phyloP scores from a whole-genome alignment of 1,140 invertebrate genomes.

The Drosophila suzukii region DNA sequence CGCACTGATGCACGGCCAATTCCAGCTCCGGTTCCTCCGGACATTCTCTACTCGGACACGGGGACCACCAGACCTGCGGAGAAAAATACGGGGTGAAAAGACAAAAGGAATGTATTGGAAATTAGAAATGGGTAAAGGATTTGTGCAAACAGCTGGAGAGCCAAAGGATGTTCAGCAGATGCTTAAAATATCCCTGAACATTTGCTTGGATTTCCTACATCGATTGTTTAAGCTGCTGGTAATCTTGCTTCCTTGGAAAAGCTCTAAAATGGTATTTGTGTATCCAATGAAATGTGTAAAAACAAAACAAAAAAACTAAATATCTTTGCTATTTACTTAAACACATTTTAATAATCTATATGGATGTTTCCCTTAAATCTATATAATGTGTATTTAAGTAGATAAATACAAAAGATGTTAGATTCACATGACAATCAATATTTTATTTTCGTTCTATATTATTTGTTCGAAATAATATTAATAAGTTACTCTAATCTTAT shows the following conservation, averaged over 20 bases:
- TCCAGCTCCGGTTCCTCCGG: constrained; percentile 90
- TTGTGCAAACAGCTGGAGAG: constrained; percentile 17
- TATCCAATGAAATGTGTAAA: background rate
- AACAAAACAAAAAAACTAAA: too few species aligned
- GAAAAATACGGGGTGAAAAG: background rate
- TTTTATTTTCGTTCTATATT: too few species aligned
- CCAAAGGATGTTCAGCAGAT: background rate
- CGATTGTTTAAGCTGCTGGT: constrained; percentile 9
- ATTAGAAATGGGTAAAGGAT: constrained; percentile 28
- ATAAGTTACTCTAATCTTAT: too few species aligned
- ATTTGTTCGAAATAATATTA: too few species aligned
- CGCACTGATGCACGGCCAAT: constrained; percentile 88
- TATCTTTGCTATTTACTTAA: too few species aligned
- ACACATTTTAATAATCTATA: too few species aligned
- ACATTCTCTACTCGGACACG: constrained; percentile 90
- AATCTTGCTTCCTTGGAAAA: constrained; percentile 1
- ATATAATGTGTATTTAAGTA: too few species aligned
- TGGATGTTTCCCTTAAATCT: too few species aligned
- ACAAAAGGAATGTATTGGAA: constrained; percentile 20
- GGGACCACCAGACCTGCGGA: constrained; percentile 90
- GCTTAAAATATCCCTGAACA: background rate
- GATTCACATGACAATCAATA: too few species aligned
- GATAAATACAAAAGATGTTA: too few species aligned
- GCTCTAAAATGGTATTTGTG: constrained; percentile 8
- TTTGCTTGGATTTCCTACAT: constrained; percentile 13